Base-by-base conservation (phyloP, 2,888 invertebrate species). In the Drosophila borealis region DNA sequence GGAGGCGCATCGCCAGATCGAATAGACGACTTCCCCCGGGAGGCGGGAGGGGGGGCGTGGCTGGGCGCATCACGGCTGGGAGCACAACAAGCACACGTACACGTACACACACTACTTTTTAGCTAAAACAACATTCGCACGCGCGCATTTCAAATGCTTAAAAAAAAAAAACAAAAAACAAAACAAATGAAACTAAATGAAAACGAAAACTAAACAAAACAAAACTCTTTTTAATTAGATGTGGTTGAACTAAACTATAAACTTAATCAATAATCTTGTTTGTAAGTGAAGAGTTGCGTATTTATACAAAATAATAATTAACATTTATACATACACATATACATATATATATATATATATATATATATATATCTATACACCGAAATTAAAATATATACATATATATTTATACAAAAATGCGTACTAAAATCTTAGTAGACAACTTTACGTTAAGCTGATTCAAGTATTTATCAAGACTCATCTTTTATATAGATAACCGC, bases 1-100 rank as follows among this genome's bases (percentile, higher is more conserved):
- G 91, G 94, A 94, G 74, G 94, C 94, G 19, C 91, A 94, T 66
- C 91, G 89, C 41, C 93, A 93, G 53, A 94, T 94, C 80, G 90
- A 90, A 76, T 92, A 81, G 59, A 34, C 41, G 19, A 19, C 0
- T 11, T 44, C 29, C 19, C 13, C 13, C 50, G 25, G 17, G 17
- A 1, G 17, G 17, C 1, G 17, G 2, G 17, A 17, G 17, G 2
- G 17, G 17, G 33, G 19, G 39, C n/a, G n/a, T n/a, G 11, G n/a
- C 50, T 34, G 29, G 29, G 29, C 39, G 41, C 41, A 44, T 51
- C 37, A 44, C 33, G 78, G 80, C 77, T 80, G 78, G 69, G 78
- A 85, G 67, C 69, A 76, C 67, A 62, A 46, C 34, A 61, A 39
- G 59, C 60, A 73, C 49, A 68, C 56, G 68, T 53, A 72, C 44